Base-by-base conservation (phyloP, 2,113 vertebrate genomes). In the Peucedramus taeniatus region DNA sequence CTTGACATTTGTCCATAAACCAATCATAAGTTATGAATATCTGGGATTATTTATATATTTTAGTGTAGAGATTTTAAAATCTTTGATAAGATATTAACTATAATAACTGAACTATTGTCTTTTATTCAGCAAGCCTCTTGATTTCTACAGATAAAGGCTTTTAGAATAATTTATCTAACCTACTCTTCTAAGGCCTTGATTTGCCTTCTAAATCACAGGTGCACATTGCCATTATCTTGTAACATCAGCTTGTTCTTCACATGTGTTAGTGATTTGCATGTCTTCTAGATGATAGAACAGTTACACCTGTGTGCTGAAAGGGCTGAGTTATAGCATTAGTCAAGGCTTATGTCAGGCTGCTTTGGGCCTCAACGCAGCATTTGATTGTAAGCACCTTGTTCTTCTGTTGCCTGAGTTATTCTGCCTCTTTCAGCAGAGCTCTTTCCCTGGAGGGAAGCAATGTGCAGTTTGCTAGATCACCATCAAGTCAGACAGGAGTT, bases 241-340 rank as follows among this genome's bases (percentile, higher is more conserved):
- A 96, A 74, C 57, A 83, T 95, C 93, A 97, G 93, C 92, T 96
- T 42, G 64, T 95, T 97, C 91, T 83, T 91, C 83, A 68, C 71
- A 60, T 78, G 54, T 91, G 88, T 35, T 77, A 74, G 68, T 64
- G 60, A 92, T 97, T 94, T 93, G 64, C 85, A 71, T 89, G 83
- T 88, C 95, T 93, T 96, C 94, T 83, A 90, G 93, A 80, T 96
- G 93, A 95, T 93, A 90, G 71, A 88, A 78, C 56, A 96, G 94
- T 68, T 86, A 95, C 93, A 92, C 93, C 93, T 97, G 93, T 60
- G 13, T 75, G 49, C 76, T 90, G 85, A 83, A 83, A 90, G 83
- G 60, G 47, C 56, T 93, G 64, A 90, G 84, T 89, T 83, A 86
- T 89, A 89, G 76, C 79, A 95, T 96, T 93, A 88, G 60, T 90